Evolutionary conservation across 2,888 invertebrate species (phyloP).

Genomic region (Eueremaeus valkanovi): DNA sequence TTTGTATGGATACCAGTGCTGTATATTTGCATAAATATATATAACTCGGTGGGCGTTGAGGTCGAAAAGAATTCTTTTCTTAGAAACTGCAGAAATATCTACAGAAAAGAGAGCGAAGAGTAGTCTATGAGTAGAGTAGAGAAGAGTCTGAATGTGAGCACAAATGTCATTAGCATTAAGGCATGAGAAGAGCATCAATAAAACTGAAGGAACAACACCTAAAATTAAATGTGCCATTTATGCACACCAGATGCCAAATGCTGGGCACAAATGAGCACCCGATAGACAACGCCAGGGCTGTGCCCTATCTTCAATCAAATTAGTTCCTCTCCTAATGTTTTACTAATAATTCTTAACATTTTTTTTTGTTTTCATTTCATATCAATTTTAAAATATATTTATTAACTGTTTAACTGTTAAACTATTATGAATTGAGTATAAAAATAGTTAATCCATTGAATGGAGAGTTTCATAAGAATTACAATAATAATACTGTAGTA

Average conservation of each 20-base stretch:
- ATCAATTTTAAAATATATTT: background rate
- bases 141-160: background rate
- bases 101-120: background rate
- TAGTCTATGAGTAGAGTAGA: background rate
- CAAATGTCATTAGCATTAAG: conserved; percentile 29
- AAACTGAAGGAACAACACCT: conserved; percentile 26
- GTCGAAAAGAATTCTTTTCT: conserved; percentile 12
- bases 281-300: background rate
- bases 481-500: no score
- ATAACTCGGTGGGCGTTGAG: conserved; percentile 29
- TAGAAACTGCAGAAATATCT: background rate
- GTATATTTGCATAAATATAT: background rate
- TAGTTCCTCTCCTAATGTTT: background rate
- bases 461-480: no score
- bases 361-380: background rate
- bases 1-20: conserved; percentile 33
- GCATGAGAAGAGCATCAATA: conserved; percentile 6
- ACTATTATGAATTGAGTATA: background rate
- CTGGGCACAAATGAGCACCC: background rate
- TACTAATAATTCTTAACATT: background rate
- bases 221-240: conserved; percentile 24
- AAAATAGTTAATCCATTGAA: background rate
- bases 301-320: background rate
- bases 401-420: background rate
- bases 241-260: conserved; percentile 10